These are phyloP conservation scores for Apamea monoglypha DNA, from an alignment of 2,888 invertebrate genomes.

Conservation along the genomic window DNA sequence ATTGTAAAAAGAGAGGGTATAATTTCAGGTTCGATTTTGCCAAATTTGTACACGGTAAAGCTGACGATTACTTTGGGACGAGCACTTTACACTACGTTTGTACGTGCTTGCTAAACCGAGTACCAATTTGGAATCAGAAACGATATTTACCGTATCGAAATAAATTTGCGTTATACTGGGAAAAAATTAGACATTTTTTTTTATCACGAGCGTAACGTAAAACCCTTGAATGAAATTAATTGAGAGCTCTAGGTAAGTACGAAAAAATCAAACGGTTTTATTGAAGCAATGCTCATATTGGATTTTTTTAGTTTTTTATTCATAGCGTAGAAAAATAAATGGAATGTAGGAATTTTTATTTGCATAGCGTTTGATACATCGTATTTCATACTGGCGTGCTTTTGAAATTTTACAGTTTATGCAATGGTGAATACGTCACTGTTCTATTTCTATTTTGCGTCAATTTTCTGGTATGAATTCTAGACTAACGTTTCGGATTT, in stretches of 20 bases:
- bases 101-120: conserved; percentile 9
- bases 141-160: conserved; percentile 16
- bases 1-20: conserved; percentile 53
- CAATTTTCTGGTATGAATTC: conserved; percentile 13
- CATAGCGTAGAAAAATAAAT: conserved; percentile 15
- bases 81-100: conserved; percentile 20
- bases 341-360: conserved; percentile 1
- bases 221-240: conserved; percentile 3
- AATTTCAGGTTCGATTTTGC: conserved; percentile 52
- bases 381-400: not conserved
- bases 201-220: not conserved
- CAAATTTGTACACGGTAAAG: conserved; percentile 42
- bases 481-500: not conserved
- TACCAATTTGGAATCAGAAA: conserved; percentile 29
- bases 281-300: not conserved
- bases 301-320: conserved; percentile 5
- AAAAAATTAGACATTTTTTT: conserved; percentile 14
- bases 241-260: conserved; percentile 5
- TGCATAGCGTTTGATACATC: not conserved
- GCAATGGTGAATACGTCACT: not conserved
- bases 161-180: conserved; percentile 2
- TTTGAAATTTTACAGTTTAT: conserved; percentile 17
- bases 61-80: conserved; percentile 45
- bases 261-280: conserved; percentile 20
- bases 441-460: not conserved